phyloP scores from a whole-genome alignment of 2,888 invertebrate genomes.

The Xestia rhomboidea region DNA sequence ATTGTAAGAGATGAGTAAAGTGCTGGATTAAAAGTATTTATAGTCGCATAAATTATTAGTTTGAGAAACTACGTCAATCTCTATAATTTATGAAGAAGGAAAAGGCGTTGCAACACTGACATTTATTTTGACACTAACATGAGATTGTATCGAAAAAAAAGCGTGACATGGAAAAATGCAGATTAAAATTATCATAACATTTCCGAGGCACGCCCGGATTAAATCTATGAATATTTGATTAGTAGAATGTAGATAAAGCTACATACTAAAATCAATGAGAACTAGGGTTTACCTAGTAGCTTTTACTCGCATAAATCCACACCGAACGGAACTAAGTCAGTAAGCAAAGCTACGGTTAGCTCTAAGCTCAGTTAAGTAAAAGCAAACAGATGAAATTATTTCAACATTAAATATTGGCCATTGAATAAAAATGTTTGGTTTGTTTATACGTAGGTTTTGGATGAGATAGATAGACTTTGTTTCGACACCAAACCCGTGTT shows the following conservation, averaged over 20 bases:
- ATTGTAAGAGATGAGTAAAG: not conserved
- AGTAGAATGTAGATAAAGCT: not conserved
- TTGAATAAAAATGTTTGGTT: not conserved
- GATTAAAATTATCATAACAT: conserved; percentile 13
- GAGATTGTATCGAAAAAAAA: not conserved
- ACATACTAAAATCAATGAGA: not conserved
- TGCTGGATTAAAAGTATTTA: not conserved
- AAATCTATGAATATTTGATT: conserved; percentile 1
- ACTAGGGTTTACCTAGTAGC: not conserved
- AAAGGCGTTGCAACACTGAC: conserved; percentile 39
- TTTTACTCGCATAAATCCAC: conserved; percentile 2
- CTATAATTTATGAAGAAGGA: conserved; percentile 10
- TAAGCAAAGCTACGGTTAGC: not conserved
- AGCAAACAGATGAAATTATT: conserved; percentile 13
- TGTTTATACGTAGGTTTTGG: not conserved
- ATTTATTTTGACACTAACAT: conserved; percentile 45
- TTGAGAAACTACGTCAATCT: not conserved
- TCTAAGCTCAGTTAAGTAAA: conserved; percentile 13
- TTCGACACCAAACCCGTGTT: not conserved
- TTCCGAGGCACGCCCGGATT: conserved; percentile 11
- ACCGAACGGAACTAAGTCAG: not conserved
- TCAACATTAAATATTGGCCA: not conserved
- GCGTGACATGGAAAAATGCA: conserved; percentile 1
- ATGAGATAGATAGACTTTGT: not conserved
- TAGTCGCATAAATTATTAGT: not conserved